Evolutionary conservation across 1,140 invertebrate species (phyloP).

Genomic region (Aleiodes sp.): DNA sequence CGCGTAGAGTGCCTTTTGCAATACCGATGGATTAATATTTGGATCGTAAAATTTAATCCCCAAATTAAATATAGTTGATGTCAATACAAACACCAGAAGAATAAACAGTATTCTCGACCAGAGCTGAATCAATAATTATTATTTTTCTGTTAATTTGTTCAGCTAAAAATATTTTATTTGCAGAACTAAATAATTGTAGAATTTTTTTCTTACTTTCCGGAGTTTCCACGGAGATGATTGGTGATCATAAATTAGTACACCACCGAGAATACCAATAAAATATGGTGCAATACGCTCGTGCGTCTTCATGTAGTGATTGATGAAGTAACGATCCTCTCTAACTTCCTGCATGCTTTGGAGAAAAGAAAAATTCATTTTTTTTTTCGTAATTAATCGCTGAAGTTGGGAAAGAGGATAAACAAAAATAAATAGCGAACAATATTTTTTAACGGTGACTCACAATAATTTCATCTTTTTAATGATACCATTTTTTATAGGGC

Average conservation of each 20-base stretch:
- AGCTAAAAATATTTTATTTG: no score
- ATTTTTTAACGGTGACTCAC: no score
- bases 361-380: slow-evolving; percentile 35
- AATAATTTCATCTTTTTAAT: no score
- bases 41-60: slow-evolving; percentile 43
- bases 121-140: no score
- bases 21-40: slow-evolving; percentile 28
- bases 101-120: slow-evolving; percentile 45
- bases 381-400: background rate
- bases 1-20: slow-evolving; percentile 48
- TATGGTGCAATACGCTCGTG: slow-evolving; percentile 50
- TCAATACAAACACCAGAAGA: slow-evolving; percentile 38
- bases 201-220: background rate
- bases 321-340: slow-evolving; percentile 45
- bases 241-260: slow-evolving; percentile 53
- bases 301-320: slow-evolving; percentile 51
- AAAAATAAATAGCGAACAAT: no score
- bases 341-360: slow-evolving; percentile 43
- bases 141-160: no score
- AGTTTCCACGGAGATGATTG: slow-evolving; percentile 43
- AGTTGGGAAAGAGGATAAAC: background rate
- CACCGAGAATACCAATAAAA: slow-evolving; percentile 50
- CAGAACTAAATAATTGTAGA: no score
- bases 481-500: no score
- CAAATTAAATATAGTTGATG: slow-evolving; percentile 32